These are phyloP conservation scores for Donacobius atricapilla DNA, from an alignment of 2,113 vertebrate species.

Conservation along the genomic window DNA sequence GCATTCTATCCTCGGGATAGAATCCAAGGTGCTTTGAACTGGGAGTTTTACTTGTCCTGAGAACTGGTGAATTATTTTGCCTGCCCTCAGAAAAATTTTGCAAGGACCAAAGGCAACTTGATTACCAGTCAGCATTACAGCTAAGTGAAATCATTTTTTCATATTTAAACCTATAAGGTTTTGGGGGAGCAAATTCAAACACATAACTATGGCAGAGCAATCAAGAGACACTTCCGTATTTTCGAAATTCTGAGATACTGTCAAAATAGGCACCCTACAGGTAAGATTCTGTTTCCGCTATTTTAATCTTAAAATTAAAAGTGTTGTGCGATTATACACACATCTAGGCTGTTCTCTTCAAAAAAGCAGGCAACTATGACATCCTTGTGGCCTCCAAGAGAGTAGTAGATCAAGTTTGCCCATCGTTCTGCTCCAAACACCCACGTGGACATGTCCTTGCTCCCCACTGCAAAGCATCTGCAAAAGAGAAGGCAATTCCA, in stretches of 20 bases:
- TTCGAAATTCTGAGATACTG: not conserved
- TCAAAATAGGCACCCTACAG: not conserved
- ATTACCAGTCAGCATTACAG: not conserved
- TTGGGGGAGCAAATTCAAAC: not conserved
- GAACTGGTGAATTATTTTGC: not conserved
- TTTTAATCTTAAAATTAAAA: not conserved
- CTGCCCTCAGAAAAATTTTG: not conserved
- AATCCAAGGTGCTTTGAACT: not conserved
- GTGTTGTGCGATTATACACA: slow-evolving; percentile 63
- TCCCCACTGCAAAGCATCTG: slow-evolving; percentile 94
- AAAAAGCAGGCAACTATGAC: slow-evolving; percentile 92
- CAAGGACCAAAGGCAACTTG: not conserved
- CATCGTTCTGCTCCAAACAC: slow-evolving; percentile 95
- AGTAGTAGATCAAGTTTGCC: slow-evolving; percentile 93
- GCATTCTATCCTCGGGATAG: not conserved
- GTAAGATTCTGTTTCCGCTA: not conserved
- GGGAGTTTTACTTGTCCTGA: not conserved
- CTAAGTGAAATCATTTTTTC: not conserved
- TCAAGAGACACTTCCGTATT: not conserved
- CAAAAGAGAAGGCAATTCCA: not conserved
- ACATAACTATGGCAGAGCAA: not conserved
- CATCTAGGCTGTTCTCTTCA: slow-evolving; percentile 89
- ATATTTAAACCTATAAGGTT: not conserved
- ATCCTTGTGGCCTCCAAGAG: slow-evolving; percentile 92
- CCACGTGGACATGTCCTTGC: slow-evolving; percentile 96